Evolutionary conservation across 2,888 invertebrate species (phyloP).

Genomic region (Opisthograptis luteolata): DNA sequence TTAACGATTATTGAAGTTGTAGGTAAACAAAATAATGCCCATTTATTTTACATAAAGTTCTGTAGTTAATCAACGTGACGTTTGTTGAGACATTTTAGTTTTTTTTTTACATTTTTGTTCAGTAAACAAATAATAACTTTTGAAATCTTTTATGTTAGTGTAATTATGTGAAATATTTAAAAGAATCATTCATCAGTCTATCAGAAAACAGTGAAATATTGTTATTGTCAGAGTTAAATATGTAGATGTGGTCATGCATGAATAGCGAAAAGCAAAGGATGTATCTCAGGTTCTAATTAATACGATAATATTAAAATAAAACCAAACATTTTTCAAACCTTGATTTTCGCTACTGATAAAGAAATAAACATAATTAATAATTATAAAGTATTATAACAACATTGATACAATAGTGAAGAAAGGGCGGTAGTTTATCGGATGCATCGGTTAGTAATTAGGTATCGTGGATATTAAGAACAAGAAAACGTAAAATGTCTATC

Average conservation of each 20-base stretch:
- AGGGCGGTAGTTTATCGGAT: constrained; percentile 80
- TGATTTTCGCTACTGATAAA: constrained; percentile 46
- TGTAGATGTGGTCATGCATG: constrained; percentile 33
- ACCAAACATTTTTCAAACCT: constrained; percentile 31
- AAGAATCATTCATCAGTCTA: background rate
- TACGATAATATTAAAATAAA: constrained; percentile 24
- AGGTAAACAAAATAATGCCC: background rate
- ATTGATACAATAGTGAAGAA: constrained; percentile 84
- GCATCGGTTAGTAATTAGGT: constrained; percentile 65
- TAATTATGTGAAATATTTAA: constrained; percentile 4
- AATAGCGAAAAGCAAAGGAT: constrained; percentile 41
- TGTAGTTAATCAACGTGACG: background rate
- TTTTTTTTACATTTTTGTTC: too few relatives aligned
- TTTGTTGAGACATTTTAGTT: background rate
- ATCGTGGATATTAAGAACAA: constrained; percentile 46
- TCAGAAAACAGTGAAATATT: constrained; percentile 6
- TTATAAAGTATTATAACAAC: constrained; percentile 65
- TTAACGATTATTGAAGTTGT: constrained; percentile 5
- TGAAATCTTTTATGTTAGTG: too few relatives aligned
- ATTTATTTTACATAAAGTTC: background rate
- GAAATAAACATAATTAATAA: constrained; percentile 41
- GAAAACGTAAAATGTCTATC: constrained; percentile 49
- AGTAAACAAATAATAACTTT: background rate
- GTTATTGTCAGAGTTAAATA: constrained; percentile 2
- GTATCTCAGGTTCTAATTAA: constrained; percentile 25